Evolutionary conservation across 2,113 vertebrate genomes (phyloP).

Genomic region (Puma concolor): DNA sequence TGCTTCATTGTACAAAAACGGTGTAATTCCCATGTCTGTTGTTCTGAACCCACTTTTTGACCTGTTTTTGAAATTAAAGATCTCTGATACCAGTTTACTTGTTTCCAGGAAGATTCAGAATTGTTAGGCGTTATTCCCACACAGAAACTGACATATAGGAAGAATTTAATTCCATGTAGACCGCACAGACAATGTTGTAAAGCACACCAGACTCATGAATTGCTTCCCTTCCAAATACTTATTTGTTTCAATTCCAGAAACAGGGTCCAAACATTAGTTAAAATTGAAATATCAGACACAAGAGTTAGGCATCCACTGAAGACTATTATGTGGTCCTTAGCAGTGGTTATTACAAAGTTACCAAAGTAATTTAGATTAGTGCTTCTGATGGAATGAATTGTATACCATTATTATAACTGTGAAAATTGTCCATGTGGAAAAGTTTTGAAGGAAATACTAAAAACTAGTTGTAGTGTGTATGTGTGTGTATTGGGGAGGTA

Average conservation of each 20-base stretch:
- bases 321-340: neutral
- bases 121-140: neutral
- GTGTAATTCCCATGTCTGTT: neutral
- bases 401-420: neutral
- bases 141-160: neutral
- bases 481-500: neutral
- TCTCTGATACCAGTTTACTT: neutral
- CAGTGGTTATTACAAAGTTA: neutral
- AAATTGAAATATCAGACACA: neutral
- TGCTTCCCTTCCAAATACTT: slow-evolving; percentile 30
- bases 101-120: neutral
- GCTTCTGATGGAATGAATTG: neutral
- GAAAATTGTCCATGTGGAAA: neutral
- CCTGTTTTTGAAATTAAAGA: neutral
- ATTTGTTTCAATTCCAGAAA: neutral
- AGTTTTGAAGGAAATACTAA: neutral
- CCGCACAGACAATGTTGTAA: neutral
- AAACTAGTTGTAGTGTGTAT: neutral
- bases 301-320: neutral
- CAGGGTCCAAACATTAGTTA: neutral
- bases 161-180: neutral
- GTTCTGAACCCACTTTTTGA: neutral
- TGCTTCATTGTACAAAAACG: neutral
- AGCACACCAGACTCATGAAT: neutral
- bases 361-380: neutral